Conservation (phyloP, 2,113 vertebrate species). For the Cromileptes altivelis region DNA sequence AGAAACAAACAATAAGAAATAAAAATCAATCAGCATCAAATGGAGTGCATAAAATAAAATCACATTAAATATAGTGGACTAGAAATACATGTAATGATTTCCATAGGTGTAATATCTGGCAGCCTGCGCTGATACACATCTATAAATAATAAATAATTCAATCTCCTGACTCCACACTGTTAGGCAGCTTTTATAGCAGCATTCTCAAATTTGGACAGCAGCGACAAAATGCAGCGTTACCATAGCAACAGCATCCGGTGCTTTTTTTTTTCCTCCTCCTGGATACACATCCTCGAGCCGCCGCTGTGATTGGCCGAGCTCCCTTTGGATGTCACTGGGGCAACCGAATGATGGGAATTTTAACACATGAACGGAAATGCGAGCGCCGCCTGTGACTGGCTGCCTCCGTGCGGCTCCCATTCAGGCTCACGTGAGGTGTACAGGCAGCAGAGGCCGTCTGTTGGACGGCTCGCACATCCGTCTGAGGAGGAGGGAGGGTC, state of each 20-base stretch:
- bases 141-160: conserved; percentile 23
- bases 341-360: conserved; percentile 79
- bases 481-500: conserved; percentile 57
- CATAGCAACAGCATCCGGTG: conserved; percentile 86
- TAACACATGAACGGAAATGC: conserved; percentile 80
- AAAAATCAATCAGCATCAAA: too few species aligned
- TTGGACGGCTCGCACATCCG: conserved; percentile 73
- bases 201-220: conserved; percentile 34
- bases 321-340: conserved; percentile 73
- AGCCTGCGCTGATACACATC: background rate
- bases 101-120: background rate
- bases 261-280: conserved; percentile 63
- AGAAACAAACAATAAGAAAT: too few species aligned
- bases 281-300: conserved; percentile 66
- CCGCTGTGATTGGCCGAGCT: conserved; percentile 72
- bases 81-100: background rate
- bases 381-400: conserved; percentile 60
- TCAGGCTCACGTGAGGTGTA: conserved; percentile 54
- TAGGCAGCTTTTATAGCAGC: conserved; percentile 6
- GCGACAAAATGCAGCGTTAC: conserved; percentile 74
- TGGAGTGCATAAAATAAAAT: background rate
- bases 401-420: conserved; percentile 42
- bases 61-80: background rate
- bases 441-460: conserved; percentile 30
- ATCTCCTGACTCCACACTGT: background rate